Evolutionary conservation across 2,113 vertebrate genomes (phyloP).

Genomic region (Rallus limicola): DNA sequence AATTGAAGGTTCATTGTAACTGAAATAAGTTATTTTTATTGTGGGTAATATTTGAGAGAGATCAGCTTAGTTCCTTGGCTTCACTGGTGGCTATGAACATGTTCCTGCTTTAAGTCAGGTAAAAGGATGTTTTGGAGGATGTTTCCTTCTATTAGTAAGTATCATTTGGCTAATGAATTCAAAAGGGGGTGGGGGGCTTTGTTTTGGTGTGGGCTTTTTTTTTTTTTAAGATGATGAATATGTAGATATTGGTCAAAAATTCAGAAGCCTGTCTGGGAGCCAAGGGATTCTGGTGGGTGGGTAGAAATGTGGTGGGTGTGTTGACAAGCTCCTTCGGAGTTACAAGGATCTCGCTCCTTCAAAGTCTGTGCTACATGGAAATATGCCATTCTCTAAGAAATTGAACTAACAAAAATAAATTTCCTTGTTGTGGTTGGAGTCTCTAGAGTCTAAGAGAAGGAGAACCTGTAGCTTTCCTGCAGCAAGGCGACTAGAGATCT

Average conservation of each 20-base stretch:
- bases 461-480: not conserved
- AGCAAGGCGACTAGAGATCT: not conserved
- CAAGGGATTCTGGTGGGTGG: not conserved
- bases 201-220: not conserved
- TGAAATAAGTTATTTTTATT: not conserved
- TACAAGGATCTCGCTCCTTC: not conserved
- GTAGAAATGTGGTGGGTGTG: not conserved
- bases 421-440: not conserved
- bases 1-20: not conserved
- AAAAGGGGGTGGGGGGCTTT: not conserved
- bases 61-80: not conserved
- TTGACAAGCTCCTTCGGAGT: not conserved
- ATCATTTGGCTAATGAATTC: not conserved
- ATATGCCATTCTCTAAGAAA: not conserved
- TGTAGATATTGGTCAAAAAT: not conserved
- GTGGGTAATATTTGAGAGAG: not conserved
- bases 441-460: not conserved
- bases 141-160: not conserved
- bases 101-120: not conserved
- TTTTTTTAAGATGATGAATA: not conserved
- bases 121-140: not conserved
- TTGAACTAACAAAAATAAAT: not conserved
- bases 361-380: not conserved
- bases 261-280: not conserved
- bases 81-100: accelerated